Conservation (phyloP, 2,797 vertebrate genomes). For the Protosalanx chinensis region DNA sequence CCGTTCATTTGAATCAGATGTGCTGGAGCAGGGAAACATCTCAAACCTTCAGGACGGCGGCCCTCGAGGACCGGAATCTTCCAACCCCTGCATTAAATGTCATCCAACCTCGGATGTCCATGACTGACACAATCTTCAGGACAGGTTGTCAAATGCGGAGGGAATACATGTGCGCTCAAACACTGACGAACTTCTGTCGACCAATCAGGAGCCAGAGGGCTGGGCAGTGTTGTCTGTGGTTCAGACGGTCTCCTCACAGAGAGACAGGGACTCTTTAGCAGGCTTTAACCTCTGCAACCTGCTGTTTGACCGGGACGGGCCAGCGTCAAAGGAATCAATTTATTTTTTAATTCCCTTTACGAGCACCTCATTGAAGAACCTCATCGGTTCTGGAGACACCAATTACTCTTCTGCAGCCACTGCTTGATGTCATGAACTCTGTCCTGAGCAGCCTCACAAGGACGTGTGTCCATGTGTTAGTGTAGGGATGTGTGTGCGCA, state of each 20-base stretch:
- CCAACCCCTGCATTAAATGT: too few species aligned
- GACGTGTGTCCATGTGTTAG: not conserved
- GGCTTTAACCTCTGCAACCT: slow-evolving; percentile 45
- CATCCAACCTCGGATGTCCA: too few species aligned
- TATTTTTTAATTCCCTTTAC: not conserved
- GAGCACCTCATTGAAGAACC: not conserved
- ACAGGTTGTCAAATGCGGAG: not conserved
- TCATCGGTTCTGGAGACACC: slow-evolving; percentile 28
- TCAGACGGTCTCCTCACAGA: slow-evolving; percentile 25
- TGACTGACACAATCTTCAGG: not conserved
- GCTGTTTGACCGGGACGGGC: slow-evolving; percentile 1
- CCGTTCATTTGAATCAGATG: too few species aligned
- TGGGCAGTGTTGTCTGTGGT: slow-evolving; percentile 25
- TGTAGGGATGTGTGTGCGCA: not conserved
- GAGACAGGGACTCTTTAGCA: slow-evolving; percentile 33
- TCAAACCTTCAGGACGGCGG: too few species aligned
- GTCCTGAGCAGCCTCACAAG: slow-evolving; percentile 1
- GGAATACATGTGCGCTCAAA: not conserved
- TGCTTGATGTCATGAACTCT: slow-evolving; percentile 31
- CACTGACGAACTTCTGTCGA: not conserved
- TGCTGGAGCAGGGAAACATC: too few species aligned
- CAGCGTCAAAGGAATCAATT: not conserved
- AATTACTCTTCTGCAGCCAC: slow-evolving; percentile 31
- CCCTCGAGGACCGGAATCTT: too few species aligned
- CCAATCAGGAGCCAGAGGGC: slow-evolving; percentile 6